phyloP scores from a whole-genome alignment of 2,113 vertebrate genomes.

The Gnathonemus longibarbis region DNA sequence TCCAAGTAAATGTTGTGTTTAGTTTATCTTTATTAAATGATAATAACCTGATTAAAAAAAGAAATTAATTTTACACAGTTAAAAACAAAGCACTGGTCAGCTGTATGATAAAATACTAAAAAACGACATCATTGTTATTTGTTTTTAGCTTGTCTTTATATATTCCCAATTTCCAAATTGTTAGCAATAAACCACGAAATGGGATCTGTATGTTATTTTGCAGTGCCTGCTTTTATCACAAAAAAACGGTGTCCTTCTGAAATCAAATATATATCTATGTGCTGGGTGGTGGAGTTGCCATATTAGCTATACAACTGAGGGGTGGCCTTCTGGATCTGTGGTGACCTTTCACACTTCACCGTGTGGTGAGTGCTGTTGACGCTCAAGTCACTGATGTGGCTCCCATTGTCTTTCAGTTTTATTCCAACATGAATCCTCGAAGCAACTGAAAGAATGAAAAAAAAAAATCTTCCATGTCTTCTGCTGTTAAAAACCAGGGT shows the following conservation, averaged over 20 bases:
- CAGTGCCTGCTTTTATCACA: conserved; percentile 46
- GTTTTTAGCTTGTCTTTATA: conserved; percentile 63
- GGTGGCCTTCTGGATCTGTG: conserved; percentile 53
- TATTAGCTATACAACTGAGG: conserved; percentile 63
- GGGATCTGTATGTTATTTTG: conserved; percentile 60
- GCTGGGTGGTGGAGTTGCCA: conserved; percentile 57
- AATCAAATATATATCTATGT: conserved; percentile 48
- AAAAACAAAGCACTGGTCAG: conserved; percentile 90
- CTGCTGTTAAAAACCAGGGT: conserved; percentile 60
- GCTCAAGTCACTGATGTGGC: conserved; percentile 48
- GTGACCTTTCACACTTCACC: conserved; percentile 65
- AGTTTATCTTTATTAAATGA: conserved; percentile 64
- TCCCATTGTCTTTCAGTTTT: conserved; percentile 55
- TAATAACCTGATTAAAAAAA: conserved; percentile 74
- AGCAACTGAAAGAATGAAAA: conserved; percentile 66
- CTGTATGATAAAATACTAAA: conserved; percentile 84
- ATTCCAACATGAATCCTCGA: conserved; percentile 74
- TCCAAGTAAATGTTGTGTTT: conserved; percentile 64
- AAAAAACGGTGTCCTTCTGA: conserved; percentile 55
- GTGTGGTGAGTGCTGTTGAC: conserved; percentile 61
- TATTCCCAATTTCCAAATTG: conserved; percentile 67
- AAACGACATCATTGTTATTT: conserved; percentile 77
- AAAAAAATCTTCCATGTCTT: conserved; percentile 68
- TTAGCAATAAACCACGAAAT: conserved; percentile 69
- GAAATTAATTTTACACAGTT: conserved; percentile 80